These are phyloP conservation scores for Cotesia chilonis DNA, from an alignment of 1,140 invertebrate species.

Conservation along the genomic window DNA sequence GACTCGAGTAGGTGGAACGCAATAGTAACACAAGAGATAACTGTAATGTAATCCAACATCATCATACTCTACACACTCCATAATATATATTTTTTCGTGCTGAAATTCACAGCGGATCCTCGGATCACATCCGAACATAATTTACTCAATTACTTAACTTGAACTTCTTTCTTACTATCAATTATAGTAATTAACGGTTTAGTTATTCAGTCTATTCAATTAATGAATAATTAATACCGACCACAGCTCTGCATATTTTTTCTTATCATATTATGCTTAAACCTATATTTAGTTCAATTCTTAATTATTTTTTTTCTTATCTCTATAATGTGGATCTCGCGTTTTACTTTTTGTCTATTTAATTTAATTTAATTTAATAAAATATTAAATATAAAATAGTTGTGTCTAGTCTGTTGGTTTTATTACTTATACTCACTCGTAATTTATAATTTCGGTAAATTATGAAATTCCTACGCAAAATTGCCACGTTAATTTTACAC, in stretches of 20 bases:
- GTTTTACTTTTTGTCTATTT: too few species aligned
- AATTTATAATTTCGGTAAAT: neutral
- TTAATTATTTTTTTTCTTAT: too few species aligned
- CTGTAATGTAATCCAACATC: constrained; percentile 22
- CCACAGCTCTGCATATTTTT: neutral
- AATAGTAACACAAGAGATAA: constrained; percentile 12
- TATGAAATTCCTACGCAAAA: neutral
- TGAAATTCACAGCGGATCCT: constrained; percentile 15
- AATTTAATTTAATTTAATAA: too few species aligned
- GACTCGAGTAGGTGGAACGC: constrained; percentile 27
- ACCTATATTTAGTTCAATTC: too few species aligned
- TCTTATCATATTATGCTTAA: too few species aligned
- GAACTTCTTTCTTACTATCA: constrained; percentile 25
- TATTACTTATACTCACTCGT: neutral
- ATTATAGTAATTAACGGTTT: constrained; percentile 18
- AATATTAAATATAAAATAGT: too few species aligned
- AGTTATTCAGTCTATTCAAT: neutral
- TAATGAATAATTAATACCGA: constrained; percentile 12
- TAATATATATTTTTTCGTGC: constrained; percentile 8
- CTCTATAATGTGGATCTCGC: too few species aligned
- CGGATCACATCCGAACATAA: constrained; percentile 23
- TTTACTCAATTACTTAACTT: constrained; percentile 24
- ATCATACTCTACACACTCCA: neutral
- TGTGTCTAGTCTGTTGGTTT: neutral
- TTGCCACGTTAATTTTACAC: constrained; percentile 1